These are phyloP conservation scores for Sebastes ruberrimus DNA, from an alignment of 2,797 vertebrate species.

Conservation along the genomic window DNA sequence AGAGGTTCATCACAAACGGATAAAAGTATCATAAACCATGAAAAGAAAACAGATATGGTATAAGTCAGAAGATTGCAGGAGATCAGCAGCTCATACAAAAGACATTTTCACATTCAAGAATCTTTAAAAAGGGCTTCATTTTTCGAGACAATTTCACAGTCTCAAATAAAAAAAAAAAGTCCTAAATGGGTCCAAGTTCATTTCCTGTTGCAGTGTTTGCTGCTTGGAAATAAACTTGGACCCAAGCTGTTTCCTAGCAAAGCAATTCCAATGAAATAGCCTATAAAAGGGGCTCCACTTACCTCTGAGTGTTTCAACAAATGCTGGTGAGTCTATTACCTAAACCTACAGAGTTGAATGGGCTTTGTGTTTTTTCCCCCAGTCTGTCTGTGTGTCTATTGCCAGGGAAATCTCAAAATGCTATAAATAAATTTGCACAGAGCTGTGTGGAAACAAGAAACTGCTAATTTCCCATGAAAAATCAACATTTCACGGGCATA, in stretches of 20 bases:
- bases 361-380: not conserved
- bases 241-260: conserved; percentile 14
- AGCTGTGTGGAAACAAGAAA: not conserved
- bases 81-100: not conserved
- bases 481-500: not conserved
- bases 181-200: not conserved
- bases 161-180: not conserved
- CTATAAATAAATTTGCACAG: not conserved
- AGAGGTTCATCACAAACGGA: not conserved
- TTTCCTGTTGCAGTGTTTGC: not conserved
- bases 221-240: conserved; percentile 9
- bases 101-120: not conserved
- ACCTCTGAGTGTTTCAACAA: conserved; percentile 28
- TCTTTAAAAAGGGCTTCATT: not conserved
- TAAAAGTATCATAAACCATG: too few species aligned
- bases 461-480: not conserved
- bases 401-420: not conserved
- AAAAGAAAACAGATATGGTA: too few species aligned
- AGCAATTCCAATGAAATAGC: conserved; percentile 22
- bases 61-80: too few species aligned
- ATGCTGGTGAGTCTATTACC: conserved; percentile 16
- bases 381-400: not conserved
- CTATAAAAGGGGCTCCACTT: conserved; percentile 23
- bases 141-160: not conserved
- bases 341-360: not conserved